phyloP scores from a whole-genome alignment of 1,140 invertebrate genomes.

The Laupala kohalensis region DNA sequence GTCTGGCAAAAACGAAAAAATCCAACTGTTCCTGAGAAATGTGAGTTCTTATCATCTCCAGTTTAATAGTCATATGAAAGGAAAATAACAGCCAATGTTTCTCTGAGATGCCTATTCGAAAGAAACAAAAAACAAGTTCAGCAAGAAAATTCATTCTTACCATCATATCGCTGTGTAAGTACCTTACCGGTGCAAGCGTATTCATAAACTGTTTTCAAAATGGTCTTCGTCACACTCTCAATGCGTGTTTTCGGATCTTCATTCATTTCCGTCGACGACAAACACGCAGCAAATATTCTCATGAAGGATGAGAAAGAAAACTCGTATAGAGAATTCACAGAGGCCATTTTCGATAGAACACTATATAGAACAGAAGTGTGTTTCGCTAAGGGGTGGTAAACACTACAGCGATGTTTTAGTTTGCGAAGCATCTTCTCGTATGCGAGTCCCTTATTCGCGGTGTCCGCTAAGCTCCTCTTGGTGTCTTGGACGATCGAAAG shows the following conservation, averaged over 20 bases:
- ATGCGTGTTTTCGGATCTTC: constrained; percentile 53
- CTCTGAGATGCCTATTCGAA: constrained; percentile 69
- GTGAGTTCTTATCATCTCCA: constrained; percentile 50
- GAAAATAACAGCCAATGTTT: constrained; percentile 79
- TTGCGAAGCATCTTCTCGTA: constrained; percentile 53
- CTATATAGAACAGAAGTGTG: constrained; percentile 81
- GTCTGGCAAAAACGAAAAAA: constrained; percentile 77
- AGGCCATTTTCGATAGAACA: constrained; percentile 71
- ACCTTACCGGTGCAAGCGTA: constrained; percentile 70
- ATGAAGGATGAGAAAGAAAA: constrained; percentile 70
- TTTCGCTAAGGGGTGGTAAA: constrained; percentile 66
- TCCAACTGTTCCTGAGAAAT: constrained; percentile 62
- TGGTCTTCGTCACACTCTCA: constrained; percentile 64
- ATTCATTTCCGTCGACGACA: constrained; percentile 66
- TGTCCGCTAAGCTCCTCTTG: too few species aligned
- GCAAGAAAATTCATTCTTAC: background rate
- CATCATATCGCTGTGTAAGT: background rate
- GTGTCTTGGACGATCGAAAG: too few species aligned
- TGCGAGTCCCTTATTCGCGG: too few species aligned
- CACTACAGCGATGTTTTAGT: constrained; percentile 57
- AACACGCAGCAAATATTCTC: constrained; percentile 63
- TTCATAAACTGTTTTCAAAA: constrained; percentile 76
- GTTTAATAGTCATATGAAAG: constrained; percentile 74
- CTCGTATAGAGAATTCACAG: constrained; percentile 81
- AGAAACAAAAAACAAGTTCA: background rate